Percentiles rank a stretch among this genome's conserved stretches.
These are phyloP conservation scores for Eleutherodactylus coqui DNA, from an alignment of 2,797 vertebrate species.

Conservation along the genomic window DNA sequence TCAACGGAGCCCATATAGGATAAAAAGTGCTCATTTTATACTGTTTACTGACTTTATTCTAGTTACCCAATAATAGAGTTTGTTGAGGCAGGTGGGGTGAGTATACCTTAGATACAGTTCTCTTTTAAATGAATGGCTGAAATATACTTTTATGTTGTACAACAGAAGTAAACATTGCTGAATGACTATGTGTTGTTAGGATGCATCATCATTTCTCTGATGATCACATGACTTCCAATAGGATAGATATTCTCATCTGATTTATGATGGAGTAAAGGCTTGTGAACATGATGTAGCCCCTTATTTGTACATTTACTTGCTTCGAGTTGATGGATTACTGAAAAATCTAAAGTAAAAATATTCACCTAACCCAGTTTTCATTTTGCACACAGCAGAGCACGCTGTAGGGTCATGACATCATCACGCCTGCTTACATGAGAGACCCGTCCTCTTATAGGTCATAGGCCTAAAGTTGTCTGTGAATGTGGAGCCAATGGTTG, in stretches of 20 bases:
- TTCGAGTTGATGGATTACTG: too few relatives aligned
- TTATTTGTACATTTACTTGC: too few relatives aligned
- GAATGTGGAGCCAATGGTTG: too few relatives aligned
- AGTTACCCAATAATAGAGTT: background rate
- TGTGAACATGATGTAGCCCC: background rate
- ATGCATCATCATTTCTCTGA: background rate
- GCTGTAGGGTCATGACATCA: too few relatives aligned
- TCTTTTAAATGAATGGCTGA: too few relatives aligned
- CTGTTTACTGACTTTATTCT: background rate
- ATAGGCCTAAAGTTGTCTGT: too few relatives aligned
- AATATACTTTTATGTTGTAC: background rate
- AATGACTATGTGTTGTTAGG: background rate
- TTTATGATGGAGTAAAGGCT: background rate
- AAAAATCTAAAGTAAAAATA: too few relatives aligned
- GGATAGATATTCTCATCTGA: background rate
- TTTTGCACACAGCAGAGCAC: too few relatives aligned
- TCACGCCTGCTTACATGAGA: too few relatives aligned
- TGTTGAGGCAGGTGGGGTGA: background rate
- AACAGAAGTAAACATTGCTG: background rate
- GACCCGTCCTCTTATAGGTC: too few relatives aligned
- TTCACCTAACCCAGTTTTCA: too few relatives aligned
- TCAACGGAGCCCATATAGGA: too few relatives aligned
- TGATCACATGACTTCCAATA: background rate
- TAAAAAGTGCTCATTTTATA: background rate
- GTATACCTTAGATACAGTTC: background rate